Conservation (phyloP, 2,888 invertebrate species). For the Nymphalis c-album region DNA sequence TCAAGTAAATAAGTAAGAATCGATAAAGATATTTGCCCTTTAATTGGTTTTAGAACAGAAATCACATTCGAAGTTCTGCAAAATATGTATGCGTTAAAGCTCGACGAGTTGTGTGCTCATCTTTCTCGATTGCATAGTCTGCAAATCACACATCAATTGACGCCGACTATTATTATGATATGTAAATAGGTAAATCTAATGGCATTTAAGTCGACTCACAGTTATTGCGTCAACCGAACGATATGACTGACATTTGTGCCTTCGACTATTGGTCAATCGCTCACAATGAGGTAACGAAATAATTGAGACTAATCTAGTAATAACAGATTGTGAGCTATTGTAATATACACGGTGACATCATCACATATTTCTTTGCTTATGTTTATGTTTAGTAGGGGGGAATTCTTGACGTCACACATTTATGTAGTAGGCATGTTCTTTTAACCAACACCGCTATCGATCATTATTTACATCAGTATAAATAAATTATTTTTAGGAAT, state of each 20-base stretch:
- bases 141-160: conserved; percentile 51
- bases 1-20: too few species aligned
- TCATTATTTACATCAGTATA: too few species aligned
- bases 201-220: conserved; percentile 56
- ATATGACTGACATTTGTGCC: conserved; percentile 55
- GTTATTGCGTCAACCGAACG: conserved; percentile 52
- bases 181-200: conserved; percentile 50
- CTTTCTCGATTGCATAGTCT: conserved; percentile 33
- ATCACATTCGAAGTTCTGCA: neutral
- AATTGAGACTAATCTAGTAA: conserved; percentile 38
- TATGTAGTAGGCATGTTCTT: too few species aligned
- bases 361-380: conserved; percentile 14
- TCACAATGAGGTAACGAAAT: conserved; percentile 43
- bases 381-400: neutral
- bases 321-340: conserved; percentile 33
- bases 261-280: conserved; percentile 57
- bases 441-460: too few species aligned
- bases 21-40: too few species aligned
- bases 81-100: neutral
- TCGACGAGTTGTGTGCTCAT: conserved; percentile 12
- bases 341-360: conserved; percentile 25
- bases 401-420: too few species aligned
- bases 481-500: too few species aligned
- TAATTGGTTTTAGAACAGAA: too few species aligned
- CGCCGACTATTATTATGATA: conserved; percentile 49